phyloP scores from a whole-genome alignment of 2,113 vertebrate genomes.

The Ovis aries region ARS-UI_Ramb_v3.0 NC_056055.1:97489001-97489500 shows the following conservation, averaged over 20 bases:
- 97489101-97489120: neutral
- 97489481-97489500: conserved; percentile 21
- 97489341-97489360: neutral
- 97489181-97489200: neutral
- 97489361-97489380: neutral
- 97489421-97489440: neutral
- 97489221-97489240: neutral
- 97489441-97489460: neutral
- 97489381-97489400: neutral
- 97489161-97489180: neutral
- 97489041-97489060: neutral
- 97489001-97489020: neutral
- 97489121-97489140: neutral
- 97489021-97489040: neutral
- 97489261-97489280: neutral
- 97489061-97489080: neutral
- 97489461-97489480: neutral
- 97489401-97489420: conserved; percentile 15
- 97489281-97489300: neutral
- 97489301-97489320: neutral
- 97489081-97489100: neutral
- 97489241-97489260: neutral
- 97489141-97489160: neutral
- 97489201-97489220: neutral
- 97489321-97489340: neutral